phyloP scores from a whole-genome alignment of 2,797 vertebrate genomes.

The Siniperca obscura region DNA sequence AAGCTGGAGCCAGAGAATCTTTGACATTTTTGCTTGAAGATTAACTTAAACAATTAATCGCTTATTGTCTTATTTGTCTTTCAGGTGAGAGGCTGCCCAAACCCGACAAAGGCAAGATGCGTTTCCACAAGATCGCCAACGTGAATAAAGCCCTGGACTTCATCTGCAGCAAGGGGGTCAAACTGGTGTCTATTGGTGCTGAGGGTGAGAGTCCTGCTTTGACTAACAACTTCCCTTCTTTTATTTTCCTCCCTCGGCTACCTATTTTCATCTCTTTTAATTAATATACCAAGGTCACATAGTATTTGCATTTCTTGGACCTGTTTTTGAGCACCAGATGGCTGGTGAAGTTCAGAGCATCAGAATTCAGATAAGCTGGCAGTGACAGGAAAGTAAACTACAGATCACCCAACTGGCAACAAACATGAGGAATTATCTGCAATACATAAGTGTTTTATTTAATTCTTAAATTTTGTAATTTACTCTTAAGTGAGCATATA shows the following conservation, averaged over 20 bases:
- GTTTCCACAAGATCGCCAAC: constrained; percentile 95
- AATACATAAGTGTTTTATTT: not conserved
- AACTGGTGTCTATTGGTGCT: constrained; percentile 93
- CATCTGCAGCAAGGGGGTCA: constrained; percentile 94
- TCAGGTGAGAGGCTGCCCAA: constrained; percentile 92
- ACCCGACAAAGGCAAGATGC: constrained; percentile 96
- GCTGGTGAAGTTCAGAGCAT: constrained; percentile 14
- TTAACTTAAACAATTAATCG: not conserved
- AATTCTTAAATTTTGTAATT: not conserved
- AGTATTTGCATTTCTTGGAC: constrained; percentile 25
- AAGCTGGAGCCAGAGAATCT: not conserved
- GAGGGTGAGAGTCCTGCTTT: constrained; percentile 83
- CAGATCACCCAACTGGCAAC: not conserved
- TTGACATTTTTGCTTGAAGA: not conserved
- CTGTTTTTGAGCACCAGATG: constrained; percentile 39
- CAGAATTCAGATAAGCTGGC: constrained; percentile 33
- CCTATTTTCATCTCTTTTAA: not conserved
- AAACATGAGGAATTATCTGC: not conserved
- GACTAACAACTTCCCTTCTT: not conserved
- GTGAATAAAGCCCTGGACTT: constrained; percentile 95
- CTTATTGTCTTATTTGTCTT: not conserved
- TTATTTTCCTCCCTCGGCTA: not conserved
- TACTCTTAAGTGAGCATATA: not conserved
- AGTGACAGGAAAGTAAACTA: constrained; percentile 21
- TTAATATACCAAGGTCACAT: constrained; percentile 34